A percentile compares a stretch with the other conserved stretches of the same genome.
These are phyloP conservation scores for Opisthograptis luteolata DNA, from an alignment of 2,888 invertebrate genomes.

Conservation along the genomic window DNA sequence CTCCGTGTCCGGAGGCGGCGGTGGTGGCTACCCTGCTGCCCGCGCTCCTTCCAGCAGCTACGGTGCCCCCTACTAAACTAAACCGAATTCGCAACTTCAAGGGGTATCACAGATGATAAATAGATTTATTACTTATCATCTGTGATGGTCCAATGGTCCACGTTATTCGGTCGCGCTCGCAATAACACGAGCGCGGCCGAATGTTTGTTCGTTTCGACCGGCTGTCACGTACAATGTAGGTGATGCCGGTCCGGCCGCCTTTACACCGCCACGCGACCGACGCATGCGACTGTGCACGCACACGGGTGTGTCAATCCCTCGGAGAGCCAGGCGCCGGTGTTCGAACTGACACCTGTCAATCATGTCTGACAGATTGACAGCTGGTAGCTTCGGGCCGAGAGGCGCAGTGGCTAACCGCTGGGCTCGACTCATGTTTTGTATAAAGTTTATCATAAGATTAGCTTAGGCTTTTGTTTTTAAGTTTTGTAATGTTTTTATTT, in stretches of 20 bases:
- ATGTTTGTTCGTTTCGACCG: constrained; percentile 67
- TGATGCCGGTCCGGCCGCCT: constrained; percentile 62
- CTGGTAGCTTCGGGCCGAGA: constrained; percentile 33
- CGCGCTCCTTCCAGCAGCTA: constrained; percentile 87
- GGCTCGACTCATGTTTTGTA: constrained; percentile 76
- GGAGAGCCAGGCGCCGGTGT: constrained; percentile 69
- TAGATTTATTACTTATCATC: constrained; percentile 18
- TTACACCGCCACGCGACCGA: constrained; percentile 60
- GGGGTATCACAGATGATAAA: constrained; percentile 44
- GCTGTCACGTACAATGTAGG: constrained; percentile 80
- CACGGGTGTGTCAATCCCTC: constrained; percentile 68
- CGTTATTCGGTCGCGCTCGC: constrained; percentile 65
- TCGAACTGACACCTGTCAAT: constrained; percentile 40
- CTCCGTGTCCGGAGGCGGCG: constrained; percentile 77
- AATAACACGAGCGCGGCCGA: constrained; percentile 60
- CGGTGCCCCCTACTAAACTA: constrained; percentile 85
- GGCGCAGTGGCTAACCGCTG: constrained; percentile 76
- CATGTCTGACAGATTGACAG: constrained; percentile 40
- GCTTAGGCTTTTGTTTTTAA: constrained; percentile 70
- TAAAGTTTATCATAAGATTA: constrained; percentile 79
- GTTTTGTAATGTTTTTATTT: constrained; percentile 72
- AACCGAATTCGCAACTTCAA: constrained; percentile 39
- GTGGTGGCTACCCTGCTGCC: constrained; percentile 85
- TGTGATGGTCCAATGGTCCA: constrained; percentile 33
- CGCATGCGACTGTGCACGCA: constrained; percentile 82